phyloP scores from a whole-genome alignment of 2,888 invertebrate species.

The Acanthoscelides obtectus region DNA sequence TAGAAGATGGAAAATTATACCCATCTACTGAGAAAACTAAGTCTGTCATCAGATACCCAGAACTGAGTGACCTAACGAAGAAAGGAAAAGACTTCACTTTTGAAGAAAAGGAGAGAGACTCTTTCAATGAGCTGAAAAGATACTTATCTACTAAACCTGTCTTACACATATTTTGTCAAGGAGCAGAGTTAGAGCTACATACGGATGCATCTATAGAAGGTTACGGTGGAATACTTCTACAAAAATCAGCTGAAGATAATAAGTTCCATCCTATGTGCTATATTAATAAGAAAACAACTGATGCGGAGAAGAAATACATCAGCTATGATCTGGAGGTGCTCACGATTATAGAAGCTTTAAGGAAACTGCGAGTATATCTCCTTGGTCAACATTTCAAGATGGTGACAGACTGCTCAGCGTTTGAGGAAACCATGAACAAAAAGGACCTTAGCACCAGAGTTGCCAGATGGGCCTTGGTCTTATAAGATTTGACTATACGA shows the following conservation, averaged over 20 bases:
- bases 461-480: conserved; percentile 32
- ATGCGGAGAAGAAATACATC: conserved; percentile 31
- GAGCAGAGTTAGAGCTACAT: conserved; percentile 17
- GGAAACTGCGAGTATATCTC: conserved; percentile 34
- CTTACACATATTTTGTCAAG: conserved; percentile 8
- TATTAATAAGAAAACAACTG: conserved; percentile 28
- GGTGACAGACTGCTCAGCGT: conserved; percentile 37
- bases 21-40: conserved; percentile 29
- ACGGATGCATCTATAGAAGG: conserved; percentile 23
- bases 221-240: conserved; percentile 20
- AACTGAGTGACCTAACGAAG: conserved; percentile 30
- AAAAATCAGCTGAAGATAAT: conserved; percentile 16
- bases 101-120: background rate
- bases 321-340: no score
- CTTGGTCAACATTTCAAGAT: conserved; percentile 25
- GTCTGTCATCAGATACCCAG: conserved; percentile 30
- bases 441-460: conserved; percentile 29
- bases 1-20: conserved; percentile 28
- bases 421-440: conserved; percentile 34
- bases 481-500: conserved; percentile 30
- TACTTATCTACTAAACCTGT: no score
- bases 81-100: conserved; percentile 22
- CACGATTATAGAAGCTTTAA: conserved; percentile 34
- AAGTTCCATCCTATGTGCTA: conserved; percentile 26
- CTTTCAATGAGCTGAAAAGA: no score